These are phyloP conservation scores for Tringa solitaria DNA, from an alignment of 2,113 vertebrate genomes.

Conservation along the genomic window DNA sequence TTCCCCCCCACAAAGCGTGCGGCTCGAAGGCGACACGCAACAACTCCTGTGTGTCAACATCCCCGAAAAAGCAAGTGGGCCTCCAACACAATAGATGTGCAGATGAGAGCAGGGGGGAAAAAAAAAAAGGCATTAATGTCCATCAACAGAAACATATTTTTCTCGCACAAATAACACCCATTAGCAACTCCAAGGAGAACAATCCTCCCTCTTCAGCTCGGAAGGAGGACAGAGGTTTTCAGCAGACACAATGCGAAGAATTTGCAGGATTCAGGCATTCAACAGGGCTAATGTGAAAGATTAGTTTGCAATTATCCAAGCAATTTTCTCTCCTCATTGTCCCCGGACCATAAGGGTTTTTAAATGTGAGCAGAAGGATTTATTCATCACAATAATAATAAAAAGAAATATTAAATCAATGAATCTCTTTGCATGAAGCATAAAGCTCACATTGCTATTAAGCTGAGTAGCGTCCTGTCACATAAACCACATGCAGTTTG, in stretches of 20 bases:
- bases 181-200: not conserved
- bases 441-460: not conserved
- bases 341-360: constrained; percentile 14
- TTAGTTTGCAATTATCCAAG: constrained; percentile 46
- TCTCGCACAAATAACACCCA: not conserved
- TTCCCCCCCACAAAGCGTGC: accelerated
- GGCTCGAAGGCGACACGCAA: accelerated
- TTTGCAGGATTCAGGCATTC: not conserved
- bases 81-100: not conserved
- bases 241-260: not conserved
- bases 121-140: not conserved
- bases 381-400: constrained; percentile 55
- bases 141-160: not conserved
- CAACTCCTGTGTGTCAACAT: too few relatives aligned
- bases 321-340: constrained; percentile 57
- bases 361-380: constrained; percentile 51
- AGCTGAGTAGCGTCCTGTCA: not conserved
- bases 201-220: not conserved
- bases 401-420: constrained; percentile 59
- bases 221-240: not conserved
- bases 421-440: constrained; percentile 41
- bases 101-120: not conserved
- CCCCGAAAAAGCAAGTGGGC: not conserved
- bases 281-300: constrained; percentile 22
- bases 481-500: constrained; percentile 11